Conservation (phyloP, 2,113 vertebrate species). For the Acrocephalus kingi region DNA sequence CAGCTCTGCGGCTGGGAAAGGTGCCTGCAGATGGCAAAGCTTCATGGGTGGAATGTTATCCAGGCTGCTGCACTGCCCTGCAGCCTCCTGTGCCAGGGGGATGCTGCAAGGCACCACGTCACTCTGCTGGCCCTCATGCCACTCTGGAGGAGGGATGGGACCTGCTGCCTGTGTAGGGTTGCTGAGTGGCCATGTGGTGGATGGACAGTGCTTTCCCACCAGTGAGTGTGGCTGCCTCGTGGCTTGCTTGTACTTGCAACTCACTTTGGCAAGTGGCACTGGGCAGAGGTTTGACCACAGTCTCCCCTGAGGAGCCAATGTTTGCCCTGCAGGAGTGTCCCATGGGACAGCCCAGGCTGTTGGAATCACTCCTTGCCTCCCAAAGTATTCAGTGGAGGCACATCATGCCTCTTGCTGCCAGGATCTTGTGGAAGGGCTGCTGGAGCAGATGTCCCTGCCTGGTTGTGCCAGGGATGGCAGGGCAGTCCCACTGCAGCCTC, state of each 20-base stretch:
- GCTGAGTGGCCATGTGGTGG: fast-evolving
- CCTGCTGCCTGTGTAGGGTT: background rate
- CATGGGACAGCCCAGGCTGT: background rate
- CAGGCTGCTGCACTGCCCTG: background rate
- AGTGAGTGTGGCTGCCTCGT: background rate
- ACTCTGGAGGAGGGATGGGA: background rate
- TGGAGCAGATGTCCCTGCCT: background rate
- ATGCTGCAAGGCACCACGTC: background rate
- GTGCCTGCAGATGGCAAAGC: background rate
- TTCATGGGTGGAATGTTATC: fast-evolving
- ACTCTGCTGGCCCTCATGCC: fast-evolving
- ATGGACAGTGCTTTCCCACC: background rate
- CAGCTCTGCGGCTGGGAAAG: background rate
- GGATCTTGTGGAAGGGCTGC: background rate
- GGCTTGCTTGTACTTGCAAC: background rate
- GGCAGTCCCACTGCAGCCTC: background rate
- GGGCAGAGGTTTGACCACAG: background rate
- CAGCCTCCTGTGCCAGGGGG: background rate
- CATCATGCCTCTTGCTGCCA: fast-evolving
- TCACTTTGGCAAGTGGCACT: background rate
- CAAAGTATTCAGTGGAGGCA: background rate
- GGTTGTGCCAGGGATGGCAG: background rate
- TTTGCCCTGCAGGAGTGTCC: background rate
- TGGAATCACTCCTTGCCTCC: background rate
- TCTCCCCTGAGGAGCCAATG: fast-evolving